Percentiles rank a stretch among this genome's conserved stretches.
These are phyloP conservation scores for Quadriops clusia DNA, from an alignment of 2,888 invertebrate species.

Conservation along the genomic window DNA sequence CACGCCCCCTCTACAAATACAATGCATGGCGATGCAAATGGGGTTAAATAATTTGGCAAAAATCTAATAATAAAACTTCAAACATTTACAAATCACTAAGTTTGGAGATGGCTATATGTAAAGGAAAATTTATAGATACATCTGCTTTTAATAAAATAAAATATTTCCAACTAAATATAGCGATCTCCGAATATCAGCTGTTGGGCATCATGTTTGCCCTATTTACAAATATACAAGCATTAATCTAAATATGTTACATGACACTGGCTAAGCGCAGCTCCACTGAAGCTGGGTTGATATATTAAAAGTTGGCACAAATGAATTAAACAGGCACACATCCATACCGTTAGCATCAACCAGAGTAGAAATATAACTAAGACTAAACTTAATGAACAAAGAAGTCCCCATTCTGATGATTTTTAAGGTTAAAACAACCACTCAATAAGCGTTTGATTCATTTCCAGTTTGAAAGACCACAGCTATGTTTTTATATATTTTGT, in stretches of 20 bases:
- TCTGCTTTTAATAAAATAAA: constrained; percentile 1
- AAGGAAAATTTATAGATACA: too few relatives aligned
- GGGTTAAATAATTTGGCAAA: constrained; percentile 24
- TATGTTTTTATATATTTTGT: constrained; percentile 14
- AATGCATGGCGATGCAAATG: constrained; percentile 13
- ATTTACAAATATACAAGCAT: constrained; percentile 38
- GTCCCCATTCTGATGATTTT: too few relatives aligned
- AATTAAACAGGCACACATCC: constrained; percentile 31
- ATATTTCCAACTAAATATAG: constrained; percentile 1
- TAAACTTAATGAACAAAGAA: too few relatives aligned
- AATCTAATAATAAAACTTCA: constrained; percentile 29
- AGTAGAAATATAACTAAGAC: too few relatives aligned
- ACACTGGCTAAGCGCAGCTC: constrained; percentile 29
- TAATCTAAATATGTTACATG: constrained; percentile 33
- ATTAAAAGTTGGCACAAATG: constrained; percentile 33
- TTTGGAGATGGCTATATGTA: too few relatives aligned
- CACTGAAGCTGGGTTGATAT: constrained; percentile 14
- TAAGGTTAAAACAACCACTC: too few relatives aligned
- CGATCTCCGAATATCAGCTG: neutral
- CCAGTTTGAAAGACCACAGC: constrained; percentile 24
- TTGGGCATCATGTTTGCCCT: constrained; percentile 19
- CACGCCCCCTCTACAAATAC: constrained; percentile 26
- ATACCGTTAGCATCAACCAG: constrained; percentile 17
- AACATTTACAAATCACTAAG: constrained; percentile 26
- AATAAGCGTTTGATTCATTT: too few relatives aligned